Base-by-base conservation (phyloP, 1,140 invertebrate species). In the Battus philenor region DNA sequence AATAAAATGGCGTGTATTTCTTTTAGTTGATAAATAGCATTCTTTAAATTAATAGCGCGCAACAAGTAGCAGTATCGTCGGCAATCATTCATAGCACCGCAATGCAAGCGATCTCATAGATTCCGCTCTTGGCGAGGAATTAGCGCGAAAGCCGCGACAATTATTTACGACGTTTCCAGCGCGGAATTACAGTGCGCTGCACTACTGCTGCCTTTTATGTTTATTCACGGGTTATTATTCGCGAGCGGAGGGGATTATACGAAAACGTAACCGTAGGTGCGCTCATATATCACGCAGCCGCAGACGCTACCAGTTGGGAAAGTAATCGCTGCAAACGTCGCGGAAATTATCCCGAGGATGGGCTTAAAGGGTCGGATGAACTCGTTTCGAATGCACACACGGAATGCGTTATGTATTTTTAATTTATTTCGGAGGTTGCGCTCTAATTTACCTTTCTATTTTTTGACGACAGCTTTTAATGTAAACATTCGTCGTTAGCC, bases 191-290 rank as follows among this genome's bases (percentile, higher is more conserved):
- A 58, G 55, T 48, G 32, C 55, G 54, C 55, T 60, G 59, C 49
- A 53, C 59, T 44, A 50, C 39, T 20, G 18, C 18, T 47, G 58
- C 59, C 58, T 77, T 77, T 81, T 71, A 78, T 76, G 72, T 77
- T 68, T 68, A 77, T 74, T 71, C 65, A 54, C 63, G 54, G 62
- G 58, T 70, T 72, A 74, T 80, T 73, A 77, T 75, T 69, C 56
- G 30, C 24, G 11, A 55, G 60, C 44, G 44, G 44, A 36, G 33
- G 59, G 65, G 62, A 77, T 71, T 68, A 76, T 73, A 67, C 58
- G 61, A 66, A 72, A 74, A 72, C 61, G 64, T 69, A 69, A 62
- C 68, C 60, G 58, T 66, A 57, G 56, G 51, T 57, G 56, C 44
- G 36, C 43, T 57, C 69, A 64, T 73, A 71, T 69, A 73, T 79